Conservation (phyloP, 2,113 vertebrate genomes). For the Hyla sarda region DNA sequence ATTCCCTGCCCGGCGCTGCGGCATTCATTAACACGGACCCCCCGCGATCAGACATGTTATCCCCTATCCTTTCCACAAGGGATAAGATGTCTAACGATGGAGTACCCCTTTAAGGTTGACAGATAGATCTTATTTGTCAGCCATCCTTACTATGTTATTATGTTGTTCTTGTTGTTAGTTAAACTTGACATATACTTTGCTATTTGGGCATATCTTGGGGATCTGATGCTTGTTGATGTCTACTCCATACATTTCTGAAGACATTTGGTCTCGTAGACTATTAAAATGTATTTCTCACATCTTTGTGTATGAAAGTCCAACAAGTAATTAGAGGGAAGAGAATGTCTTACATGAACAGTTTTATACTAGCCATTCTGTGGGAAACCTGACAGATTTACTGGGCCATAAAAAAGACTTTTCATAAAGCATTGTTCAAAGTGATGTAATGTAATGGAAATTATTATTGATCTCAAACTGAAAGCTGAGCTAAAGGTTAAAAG, state of each 20-base stretch:
- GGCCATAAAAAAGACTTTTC: slow-evolving; percentile 15
- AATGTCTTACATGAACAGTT: slow-evolving; percentile 29
- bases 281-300: slow-evolving; percentile 17
- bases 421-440: not conserved
- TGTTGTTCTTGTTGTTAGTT: not conserved
- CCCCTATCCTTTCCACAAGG: too few species aligned
- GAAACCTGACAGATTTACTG: slow-evolving; percentile 19
- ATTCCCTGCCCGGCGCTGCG: too few species aligned
- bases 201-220: not conserved
- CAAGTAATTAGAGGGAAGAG: not conserved
- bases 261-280: not conserved
- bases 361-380: not conserved
- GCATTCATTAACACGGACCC: too few species aligned
- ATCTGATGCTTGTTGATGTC: too few species aligned
- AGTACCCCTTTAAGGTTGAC: too few species aligned
- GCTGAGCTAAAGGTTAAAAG: slow-evolving; percentile 33
- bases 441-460: slow-evolving; percentile 34
- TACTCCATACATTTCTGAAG: too few species aligned
- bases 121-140: too few species aligned
- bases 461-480: slow-evolving; percentile 12
- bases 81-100: too few species aligned
- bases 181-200: not conserved
- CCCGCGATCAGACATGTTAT: too few species aligned
- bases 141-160: too few species aligned
- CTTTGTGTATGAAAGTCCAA: not conserved